These are phyloP conservation scores for Alaudala cheleensis DNA, from an alignment of 2,113 vertebrate genomes.

Conservation along the genomic window DNA sequence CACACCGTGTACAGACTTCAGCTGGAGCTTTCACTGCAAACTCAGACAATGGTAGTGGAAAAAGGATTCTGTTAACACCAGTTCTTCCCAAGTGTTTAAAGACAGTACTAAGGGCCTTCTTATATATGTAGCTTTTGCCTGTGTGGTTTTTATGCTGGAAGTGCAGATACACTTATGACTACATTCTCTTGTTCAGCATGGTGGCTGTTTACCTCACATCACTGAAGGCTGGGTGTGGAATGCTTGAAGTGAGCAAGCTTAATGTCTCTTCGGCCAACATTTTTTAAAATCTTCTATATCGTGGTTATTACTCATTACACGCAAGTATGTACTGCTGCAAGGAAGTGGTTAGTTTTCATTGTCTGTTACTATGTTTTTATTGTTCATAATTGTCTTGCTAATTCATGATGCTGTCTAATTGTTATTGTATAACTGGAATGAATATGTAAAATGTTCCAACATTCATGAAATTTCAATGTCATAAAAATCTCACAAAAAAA, in stretches of 20 bases:
- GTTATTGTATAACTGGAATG: not conserved
- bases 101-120: not conserved
- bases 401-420: not conserved
- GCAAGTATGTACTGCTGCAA: not conserved
- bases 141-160: not conserved
- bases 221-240: not conserved
- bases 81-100: not conserved
- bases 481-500: not conserved
- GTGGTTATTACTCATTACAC: not conserved
- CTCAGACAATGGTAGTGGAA: not conserved
- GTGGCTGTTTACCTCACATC: not conserved
- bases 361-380: not conserved
- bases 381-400: not conserved
- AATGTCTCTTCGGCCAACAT: not conserved
- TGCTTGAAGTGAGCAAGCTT: not conserved
- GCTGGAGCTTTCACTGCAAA: not conserved
- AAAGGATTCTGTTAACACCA: not conserved
- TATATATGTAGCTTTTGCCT: not conserved
- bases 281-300: not conserved
- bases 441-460: not conserved
- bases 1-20: not conserved
- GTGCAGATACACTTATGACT: not conserved
- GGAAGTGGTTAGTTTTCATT: not conserved
- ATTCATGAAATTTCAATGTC: not conserved
- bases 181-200: not conserved